Base-by-base conservation (phyloP, 2,113 vertebrate species). In the Cheilinus undulatus region DNA sequence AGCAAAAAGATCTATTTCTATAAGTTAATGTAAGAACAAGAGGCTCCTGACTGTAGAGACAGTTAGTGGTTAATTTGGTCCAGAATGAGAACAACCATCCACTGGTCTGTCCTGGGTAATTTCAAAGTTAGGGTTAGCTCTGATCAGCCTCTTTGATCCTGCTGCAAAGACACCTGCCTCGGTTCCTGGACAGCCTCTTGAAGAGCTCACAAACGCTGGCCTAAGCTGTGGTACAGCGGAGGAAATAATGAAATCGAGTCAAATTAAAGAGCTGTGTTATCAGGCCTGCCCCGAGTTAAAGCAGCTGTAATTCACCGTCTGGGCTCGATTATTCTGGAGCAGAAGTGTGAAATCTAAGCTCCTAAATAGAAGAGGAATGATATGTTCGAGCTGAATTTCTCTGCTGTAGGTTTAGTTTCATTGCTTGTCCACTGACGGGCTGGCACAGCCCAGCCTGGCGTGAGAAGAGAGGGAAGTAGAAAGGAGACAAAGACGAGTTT, bases 181-280 rank as follows among this genome's bases (percentile, higher is more conserved):
- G 5, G 30, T 32, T n/a, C n/a, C n/a, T n/a, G n/a, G n/a, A n/a
- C n/a, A n/a, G n/a, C n/a, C n/a, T n/a, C n/a, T 5, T 34, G 2
- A 34, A 34, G 11, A 34, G 32, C 32, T 34, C 10, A 34, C 8
- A 45, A 40, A 61, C 30, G 15, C 12, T 42, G 30, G 9, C 17
- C 42, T 48, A 5, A 53, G 24, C 22, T 57, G 17, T 19, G 30
- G 32, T 13, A 10, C 23, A 32, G 54, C 34, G 26, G 34, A 27
- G 30, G 19, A 6, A 63, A 40, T 48, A 38, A 45, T 45, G 22
- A 51, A 50, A 67, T 58, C 62, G 57, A 59, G 26, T 43, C 11
- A 15, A 51, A 40, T 5, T 49, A 27, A 24, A 45, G 12, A 36
- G 19, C 13, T 1, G 27, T 28, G 19, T 52, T 60, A 19, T 60